Evolutionary conservation across 92 coral and sea anemone species (phyloP).

Genomic region (Nematostella vectensis): DNA sequence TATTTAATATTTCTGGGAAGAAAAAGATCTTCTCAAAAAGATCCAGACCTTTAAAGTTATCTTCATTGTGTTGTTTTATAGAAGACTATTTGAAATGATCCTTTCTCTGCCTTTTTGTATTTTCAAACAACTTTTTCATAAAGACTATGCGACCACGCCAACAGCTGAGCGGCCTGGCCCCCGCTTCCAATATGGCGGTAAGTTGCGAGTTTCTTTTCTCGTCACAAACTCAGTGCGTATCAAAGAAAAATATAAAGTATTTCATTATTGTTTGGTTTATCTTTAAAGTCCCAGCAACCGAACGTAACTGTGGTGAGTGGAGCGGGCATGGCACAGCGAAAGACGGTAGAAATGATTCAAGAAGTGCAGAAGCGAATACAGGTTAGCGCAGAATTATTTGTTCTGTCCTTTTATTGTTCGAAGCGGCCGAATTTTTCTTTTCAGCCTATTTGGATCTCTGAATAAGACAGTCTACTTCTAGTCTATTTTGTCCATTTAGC

Average conservation of each 20-base stretch:
- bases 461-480: too few relatives aligned
- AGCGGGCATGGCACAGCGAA: conserved; percentile 29
- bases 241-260: not conserved
- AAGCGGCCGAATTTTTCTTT: too few relatives aligned
- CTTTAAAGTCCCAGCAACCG: conserved; percentile 35
- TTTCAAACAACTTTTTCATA: too few relatives aligned
- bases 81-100: too few relatives aligned
- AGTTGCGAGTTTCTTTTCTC: conserved; percentile 9
- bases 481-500: too few relatives aligned
- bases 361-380: conserved; percentile 71
- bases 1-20: too few relatives aligned
- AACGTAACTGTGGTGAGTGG: conserved; percentile 28
- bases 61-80: too few relatives aligned
- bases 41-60: too few relatives aligned
- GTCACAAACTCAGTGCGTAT: not conserved
- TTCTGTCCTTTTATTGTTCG: not conserved
- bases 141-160: too few relatives aligned
- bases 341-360: conserved; percentile 55
- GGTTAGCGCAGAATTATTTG: conserved; percentile 13
- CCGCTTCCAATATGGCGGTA: conserved; percentile 52
- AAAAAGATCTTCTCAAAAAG: too few relatives aligned
- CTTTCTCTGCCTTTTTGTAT: too few relatives aligned
- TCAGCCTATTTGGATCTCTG: not conserved
- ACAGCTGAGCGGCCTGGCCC: conserved; percentile 38
- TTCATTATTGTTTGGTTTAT: not conserved